Evolutionary conservation across 1,140 invertebrate species (phyloP), one percentile per base, ranked within the genome.

Genomic region (Hylaeus volcanicus): DNA sequence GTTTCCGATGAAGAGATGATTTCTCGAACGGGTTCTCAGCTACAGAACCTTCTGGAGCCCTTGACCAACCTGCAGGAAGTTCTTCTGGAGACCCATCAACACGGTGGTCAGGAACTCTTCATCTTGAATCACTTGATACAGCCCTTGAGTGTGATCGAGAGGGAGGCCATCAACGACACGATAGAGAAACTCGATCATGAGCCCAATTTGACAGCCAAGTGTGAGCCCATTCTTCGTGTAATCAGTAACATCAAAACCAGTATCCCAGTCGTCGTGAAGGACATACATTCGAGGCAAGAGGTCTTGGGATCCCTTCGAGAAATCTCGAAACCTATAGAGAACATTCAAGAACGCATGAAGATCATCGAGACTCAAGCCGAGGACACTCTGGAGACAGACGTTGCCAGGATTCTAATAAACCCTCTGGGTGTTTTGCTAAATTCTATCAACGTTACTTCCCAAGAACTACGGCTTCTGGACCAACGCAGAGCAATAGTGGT

Each of bases 381-480:
- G 26, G 71, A 87, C 5, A 90, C 86, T 14, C 55, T 91, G 1
- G 91, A 91, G 71, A 85, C 84, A 1, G 89, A 90, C n/a, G 85
- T 91, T 3, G 88, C 88, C 0, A 86, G 73, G 69, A 88, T 88
- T 65, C 68, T 91, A 1, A 81, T 81, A 14, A 45, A 87, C 41
- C 87, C 89, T 4, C 79, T 89, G 5, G 71, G 85, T 58, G 45
- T 45, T 66, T 72, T 91, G 8, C 39, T 82, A 6, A 63, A 74
- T 12, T 53, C 41, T 0, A 81, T 89, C 5, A 74, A 75, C 1
- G 48, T 4, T 0, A 81, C 74, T 0, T 79, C 74, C 1, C 80
- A 76, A 15, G 75, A 89, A 3, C 41, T 45, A 3, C 56, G 66
- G 1, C 2, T 72, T 0, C 56, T 88, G 37, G 73, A 86, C 41